Base-by-base conservation (phyloP, 2,113 vertebrate genomes). In the Myocastor coypus region DNA sequence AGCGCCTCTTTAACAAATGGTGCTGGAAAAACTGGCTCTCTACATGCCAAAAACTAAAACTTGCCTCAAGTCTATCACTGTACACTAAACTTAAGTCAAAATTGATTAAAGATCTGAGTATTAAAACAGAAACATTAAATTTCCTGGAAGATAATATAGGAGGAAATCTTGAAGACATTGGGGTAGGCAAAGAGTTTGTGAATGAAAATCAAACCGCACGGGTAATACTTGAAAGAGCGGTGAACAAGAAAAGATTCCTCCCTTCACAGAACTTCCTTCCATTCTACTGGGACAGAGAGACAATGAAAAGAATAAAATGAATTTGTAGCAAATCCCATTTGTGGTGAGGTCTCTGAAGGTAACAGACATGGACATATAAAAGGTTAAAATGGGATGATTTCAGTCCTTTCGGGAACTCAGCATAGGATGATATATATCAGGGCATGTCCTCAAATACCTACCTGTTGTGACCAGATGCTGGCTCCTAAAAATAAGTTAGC, bases 241-340 rank as follows among this genome's bases (percentile, higher is more conserved):
- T 50, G 20, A 68, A 81, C 1, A 37, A 69, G 55, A 92, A 17
- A 75, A 87, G 26, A 80, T 87, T 68, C 52, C 42, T 20, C 10
- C 32, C 75, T 90, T 52, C 42, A 40, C 5, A 30, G 68, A 66
- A 83, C 14, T 95, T 71, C 84, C 3, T 14, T 90, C 24, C 26
- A 46, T 77, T 92, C 68, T 66, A 87, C 16, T 80, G 11, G 46
- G 24, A 94, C 42, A 96, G 61, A 69, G 20, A 86, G 10, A 83
- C 8, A 69, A 78, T 52, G 57, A 68, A 87, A 64, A 37, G 75
- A 73, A 71, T 52, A 71, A 50, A 88, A 81, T 64, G 80, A 89
- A 55, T 87, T n/a, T 59, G 63, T 26, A 63, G n/a, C 69, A 80
- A 92, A 80, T 77, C 75, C 83, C 81, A 95, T 71, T 37, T 87